Conservation (phyloP, 2,888 invertebrate genomes). For the Halictus ligatus region DNA sequence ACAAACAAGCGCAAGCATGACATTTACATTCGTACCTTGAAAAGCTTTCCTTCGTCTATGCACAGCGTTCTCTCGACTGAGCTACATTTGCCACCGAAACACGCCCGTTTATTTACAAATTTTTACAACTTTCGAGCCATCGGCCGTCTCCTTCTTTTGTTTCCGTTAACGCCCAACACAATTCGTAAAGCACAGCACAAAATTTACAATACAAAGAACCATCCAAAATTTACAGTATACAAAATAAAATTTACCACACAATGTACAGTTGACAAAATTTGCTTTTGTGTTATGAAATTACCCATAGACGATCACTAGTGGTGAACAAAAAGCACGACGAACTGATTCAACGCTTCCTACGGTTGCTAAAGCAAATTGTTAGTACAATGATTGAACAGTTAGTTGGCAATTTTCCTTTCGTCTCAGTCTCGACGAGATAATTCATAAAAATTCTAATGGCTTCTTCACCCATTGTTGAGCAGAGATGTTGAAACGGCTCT, state of each 20-base stretch:
- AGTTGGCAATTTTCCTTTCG: not conserved
- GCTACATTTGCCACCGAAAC: not conserved
- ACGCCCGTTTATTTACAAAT: not conserved
- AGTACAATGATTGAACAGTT: not conserved
- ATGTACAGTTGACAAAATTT: not conserved
- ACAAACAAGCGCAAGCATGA: slow-evolving; percentile 71
- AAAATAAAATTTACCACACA: not conserved
- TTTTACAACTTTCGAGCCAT: not conserved
- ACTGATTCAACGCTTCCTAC: not conserved
- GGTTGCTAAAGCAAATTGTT: not conserved
- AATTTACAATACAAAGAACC: not conserved
- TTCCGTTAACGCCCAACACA: not conserved
- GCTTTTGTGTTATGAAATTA: not conserved
- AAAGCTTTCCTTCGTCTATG: slow-evolving; percentile 32
- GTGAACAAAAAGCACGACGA: not conserved
- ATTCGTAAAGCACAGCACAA: not conserved
- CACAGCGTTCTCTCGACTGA: slow-evolving; percentile 1
- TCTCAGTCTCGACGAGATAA: not conserved
- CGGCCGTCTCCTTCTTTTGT: not conserved
- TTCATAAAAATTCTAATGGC: no score
- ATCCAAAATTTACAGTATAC: no score
- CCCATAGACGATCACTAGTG: not conserved
- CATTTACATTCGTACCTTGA: slow-evolving; percentile 52
- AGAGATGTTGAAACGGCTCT: not conserved
- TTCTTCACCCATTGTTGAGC: not conserved